A percentile compares a stretch with the other conserved stretches of the same genome.
Evolutionary conservation across 1,140 invertebrate species (phyloP).

Genomic region (Lamellibrachia luymesi): DNA sequence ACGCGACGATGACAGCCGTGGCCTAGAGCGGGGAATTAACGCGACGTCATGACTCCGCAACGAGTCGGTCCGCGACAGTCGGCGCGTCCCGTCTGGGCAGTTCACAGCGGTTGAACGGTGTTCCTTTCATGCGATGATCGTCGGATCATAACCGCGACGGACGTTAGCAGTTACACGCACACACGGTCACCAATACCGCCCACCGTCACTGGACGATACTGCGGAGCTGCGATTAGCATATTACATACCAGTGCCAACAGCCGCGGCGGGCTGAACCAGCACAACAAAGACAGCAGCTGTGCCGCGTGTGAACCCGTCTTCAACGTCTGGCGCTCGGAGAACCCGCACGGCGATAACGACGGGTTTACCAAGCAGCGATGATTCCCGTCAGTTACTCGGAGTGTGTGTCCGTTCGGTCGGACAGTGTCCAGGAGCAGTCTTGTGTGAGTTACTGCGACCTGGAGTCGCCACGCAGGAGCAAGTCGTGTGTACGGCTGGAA

Average conservation of each 20-base stretch:
- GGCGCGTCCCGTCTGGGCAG: neutral
- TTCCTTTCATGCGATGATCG: neutral
- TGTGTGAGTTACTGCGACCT: conserved; percentile 6
- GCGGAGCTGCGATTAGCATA: neutral
- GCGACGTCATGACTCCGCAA: neutral
- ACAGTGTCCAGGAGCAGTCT: neutral
- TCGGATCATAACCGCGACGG: neutral
- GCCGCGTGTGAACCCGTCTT: neutral
- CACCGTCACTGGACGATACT: neutral
- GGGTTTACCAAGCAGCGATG: neutral
- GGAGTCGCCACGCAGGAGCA: neutral
- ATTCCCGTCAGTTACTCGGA: neutral
- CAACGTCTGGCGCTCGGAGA: too few species aligned
- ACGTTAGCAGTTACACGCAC: neutral
- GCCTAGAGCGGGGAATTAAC: neutral
- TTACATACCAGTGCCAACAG: neutral
- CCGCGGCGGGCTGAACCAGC: neutral
- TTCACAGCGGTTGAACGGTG: neutral
- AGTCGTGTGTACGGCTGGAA: neutral
- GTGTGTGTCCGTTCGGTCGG: neutral
- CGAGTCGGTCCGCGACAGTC: neutral
- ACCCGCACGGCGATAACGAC: too few species aligned
- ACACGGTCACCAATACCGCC: neutral
- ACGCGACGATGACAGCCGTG: neutral
- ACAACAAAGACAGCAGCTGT: neutral